Percentiles rank a stretch among this genome's conserved stretches.
phyloP scores from a whole-genome alignment of 1,140 invertebrate species.

The Portunus trituberculatus region DNA sequence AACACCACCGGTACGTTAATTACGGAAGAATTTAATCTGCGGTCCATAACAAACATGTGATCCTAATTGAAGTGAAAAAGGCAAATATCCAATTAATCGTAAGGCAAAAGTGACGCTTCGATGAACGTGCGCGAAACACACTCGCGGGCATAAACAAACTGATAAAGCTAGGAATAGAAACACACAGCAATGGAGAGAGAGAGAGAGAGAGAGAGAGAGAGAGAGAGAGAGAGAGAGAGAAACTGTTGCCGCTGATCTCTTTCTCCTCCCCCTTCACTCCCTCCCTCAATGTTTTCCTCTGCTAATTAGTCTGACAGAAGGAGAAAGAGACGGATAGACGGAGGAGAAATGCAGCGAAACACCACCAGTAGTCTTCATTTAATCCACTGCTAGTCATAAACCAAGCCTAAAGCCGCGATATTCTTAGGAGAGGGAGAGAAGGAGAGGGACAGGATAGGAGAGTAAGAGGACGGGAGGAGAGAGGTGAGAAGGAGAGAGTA shows the following conservation, averaged over 20 bases:
- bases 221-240: neutral
- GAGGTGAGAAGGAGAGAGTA: neutral
- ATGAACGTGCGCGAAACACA: neutral
- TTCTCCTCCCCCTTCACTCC: too few species aligned
- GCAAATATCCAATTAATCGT: neutral
- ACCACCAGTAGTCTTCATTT: neutral
- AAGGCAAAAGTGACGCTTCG: neutral
- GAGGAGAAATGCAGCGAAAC: neutral
- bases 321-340: neutral
- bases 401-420: too few species aligned
- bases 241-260: neutral
- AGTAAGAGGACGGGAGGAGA: neutral
- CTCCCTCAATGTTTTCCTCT: neutral
- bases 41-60: neutral
- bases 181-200: neutral
- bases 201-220: neutral
- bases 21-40: conserved; percentile 23
- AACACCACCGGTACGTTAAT: neutral
- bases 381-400: neutral
- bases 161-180: neutral
- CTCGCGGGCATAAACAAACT: neutral
- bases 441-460: neutral
- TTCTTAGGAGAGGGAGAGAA: neutral
- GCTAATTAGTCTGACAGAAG: neutral
- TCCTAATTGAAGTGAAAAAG: conserved; percentile 23